Evolutionary conservation across 2,797 vertebrate genomes (phyloP).

Genomic region (Tapera naevia): DNA sequence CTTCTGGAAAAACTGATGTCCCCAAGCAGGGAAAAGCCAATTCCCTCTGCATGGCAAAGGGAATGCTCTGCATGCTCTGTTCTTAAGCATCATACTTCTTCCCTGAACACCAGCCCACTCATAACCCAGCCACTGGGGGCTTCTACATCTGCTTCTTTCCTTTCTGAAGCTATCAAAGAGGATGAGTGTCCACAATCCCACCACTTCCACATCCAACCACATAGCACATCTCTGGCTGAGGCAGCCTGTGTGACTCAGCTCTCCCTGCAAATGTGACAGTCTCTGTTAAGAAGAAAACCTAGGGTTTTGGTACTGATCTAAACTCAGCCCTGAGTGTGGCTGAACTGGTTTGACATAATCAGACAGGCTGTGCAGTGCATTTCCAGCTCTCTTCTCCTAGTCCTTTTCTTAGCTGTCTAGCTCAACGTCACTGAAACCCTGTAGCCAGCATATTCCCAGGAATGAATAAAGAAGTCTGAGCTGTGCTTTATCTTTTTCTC

Average conservation of each 20-base stretch:
- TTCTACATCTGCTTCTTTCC: not conserved
- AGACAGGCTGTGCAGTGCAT: not conserved
- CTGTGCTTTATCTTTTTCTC: not conserved
- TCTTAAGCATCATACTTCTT: not conserved
- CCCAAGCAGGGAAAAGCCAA: not conserved
- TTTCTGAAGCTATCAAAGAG: not conserved
- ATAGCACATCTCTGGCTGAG: not conserved
- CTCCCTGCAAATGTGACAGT: not conserved
- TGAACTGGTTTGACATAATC: not conserved
- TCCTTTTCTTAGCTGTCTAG: not conserved
- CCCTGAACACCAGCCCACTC: not conserved
- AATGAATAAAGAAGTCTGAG: not conserved
- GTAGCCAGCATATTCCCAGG: not conserved
- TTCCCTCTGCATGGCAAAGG: not conserved
- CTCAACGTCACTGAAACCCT: not conserved
- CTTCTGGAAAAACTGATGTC: not conserved
- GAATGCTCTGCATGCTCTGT: not conserved
- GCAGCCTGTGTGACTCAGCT: not conserved
- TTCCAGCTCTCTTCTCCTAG: not conserved
- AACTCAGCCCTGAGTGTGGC: not conserved
- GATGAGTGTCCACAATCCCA: not conserved
- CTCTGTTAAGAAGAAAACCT: conserved; percentile 1
- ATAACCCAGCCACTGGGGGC: not conserved
- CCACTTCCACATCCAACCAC: not conserved
- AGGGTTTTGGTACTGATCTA: not conserved